These are phyloP conservation scores for Papilio elwesi DNA, from an alignment of 2,888 invertebrate genomes.

Conservation along the genomic window DNA sequence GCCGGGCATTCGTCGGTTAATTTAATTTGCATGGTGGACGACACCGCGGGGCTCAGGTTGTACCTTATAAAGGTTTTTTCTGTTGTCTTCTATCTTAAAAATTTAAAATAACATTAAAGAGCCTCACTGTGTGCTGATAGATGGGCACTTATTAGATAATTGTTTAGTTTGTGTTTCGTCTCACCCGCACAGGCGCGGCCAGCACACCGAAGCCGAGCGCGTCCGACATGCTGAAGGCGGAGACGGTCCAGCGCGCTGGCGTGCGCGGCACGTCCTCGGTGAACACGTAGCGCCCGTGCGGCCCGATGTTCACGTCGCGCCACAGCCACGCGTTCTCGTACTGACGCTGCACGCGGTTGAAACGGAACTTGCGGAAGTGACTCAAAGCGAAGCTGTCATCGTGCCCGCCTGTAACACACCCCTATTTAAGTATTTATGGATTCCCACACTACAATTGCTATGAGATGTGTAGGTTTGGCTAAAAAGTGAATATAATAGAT, in stretches of 20 bases:
- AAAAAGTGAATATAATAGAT: no score
- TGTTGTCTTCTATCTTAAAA: no score
- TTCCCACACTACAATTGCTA: no score
- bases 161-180: constrained; percentile 42
- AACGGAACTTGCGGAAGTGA: constrained; percentile 91
- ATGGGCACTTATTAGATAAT: not conserved
- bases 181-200: constrained; percentile 89
- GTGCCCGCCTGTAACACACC: constrained; percentile 73
- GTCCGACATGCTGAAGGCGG: constrained; percentile 95
- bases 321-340: constrained; percentile 98
- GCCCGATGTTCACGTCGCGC: constrained; percentile 96
- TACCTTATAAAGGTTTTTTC: no score
- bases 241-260: constrained; percentile 96
- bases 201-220: constrained; percentile 94
- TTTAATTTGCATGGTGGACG: no score
- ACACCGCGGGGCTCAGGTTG: no score
- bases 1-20: no score
- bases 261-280: constrained; percentile 70
- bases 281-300: constrained; percentile 94
- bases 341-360: constrained; percentile 94
- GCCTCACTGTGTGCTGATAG: no score
- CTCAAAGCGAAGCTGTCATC: constrained; percentile 88
- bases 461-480: no score
- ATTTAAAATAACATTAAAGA: no score
- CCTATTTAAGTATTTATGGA: no score